A percentile compares a stretch with the other conserved stretches of the same genome.
phyloP scores from a whole-genome alignment of 2,888 invertebrate genomes.

The Sphaerophoria rueppellii region DNA sequence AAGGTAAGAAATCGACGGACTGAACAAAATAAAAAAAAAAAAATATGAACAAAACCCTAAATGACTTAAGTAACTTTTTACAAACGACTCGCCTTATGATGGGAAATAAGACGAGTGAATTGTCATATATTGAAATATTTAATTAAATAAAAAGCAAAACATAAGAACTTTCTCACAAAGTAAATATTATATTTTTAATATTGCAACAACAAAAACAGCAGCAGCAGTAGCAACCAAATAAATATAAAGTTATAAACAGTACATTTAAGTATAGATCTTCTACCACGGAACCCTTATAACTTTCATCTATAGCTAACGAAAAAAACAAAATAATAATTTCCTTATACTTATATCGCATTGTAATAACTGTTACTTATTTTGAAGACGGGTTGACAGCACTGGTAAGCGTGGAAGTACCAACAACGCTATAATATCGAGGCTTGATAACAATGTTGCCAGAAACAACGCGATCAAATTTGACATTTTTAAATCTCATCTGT shows the following conservation, averaged over 20 bases:
- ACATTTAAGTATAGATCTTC: constrained; percentile 28
- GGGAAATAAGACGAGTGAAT: constrained; percentile 29
- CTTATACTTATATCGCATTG: constrained; percentile 17
- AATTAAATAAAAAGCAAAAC: constrained; percentile 1
- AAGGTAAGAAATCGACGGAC: constrained; percentile 70
- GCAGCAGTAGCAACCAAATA: constrained; percentile 27
- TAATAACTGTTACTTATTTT: constrained; percentile 37
- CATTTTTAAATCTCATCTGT: neutral
- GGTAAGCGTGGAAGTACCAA: neutral
- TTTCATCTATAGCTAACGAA: constrained; percentile 28
- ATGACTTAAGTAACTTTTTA: constrained; percentile 66
- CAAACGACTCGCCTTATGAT: constrained; percentile 41
- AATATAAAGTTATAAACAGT: neutral
- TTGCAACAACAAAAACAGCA: constrained; percentile 45
- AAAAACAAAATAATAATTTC: constrained; percentile 10
- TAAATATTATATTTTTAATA: constrained; percentile 65
- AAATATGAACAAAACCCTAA: constrained; percentile 12
- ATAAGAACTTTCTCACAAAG: constrained; percentile 39
- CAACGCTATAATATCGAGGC: constrained; percentile 7
- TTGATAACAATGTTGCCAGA: constrained; percentile 40
- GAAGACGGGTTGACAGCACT: constrained; percentile 18
- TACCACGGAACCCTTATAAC: constrained; percentile 20
- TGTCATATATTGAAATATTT: constrained; percentile 24
- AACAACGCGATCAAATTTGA: neutral
- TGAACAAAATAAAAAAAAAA: constrained; percentile 45